Evolutionary conservation across 2,113 vertebrate genomes (phyloP).

Genomic region (Xerus inauris): DNA sequence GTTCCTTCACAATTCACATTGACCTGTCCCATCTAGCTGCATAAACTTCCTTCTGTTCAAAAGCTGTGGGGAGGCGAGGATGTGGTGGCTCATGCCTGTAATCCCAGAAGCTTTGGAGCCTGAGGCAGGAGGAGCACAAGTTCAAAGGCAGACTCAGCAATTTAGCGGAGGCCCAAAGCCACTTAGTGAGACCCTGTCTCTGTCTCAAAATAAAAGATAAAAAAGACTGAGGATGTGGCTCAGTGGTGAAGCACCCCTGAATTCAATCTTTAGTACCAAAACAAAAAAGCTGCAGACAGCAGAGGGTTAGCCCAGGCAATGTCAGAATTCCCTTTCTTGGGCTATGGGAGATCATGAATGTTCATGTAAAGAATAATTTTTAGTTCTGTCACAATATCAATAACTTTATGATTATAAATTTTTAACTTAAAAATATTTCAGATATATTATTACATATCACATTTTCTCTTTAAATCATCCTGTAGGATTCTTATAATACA

Average conservation of each 20-base stretch:
- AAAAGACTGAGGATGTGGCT: too few species aligned
- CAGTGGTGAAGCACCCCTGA: too few species aligned
- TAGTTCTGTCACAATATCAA: neutral
- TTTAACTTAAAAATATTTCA: neutral
- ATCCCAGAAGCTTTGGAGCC: too few species aligned
- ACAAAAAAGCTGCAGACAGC: too few species aligned
- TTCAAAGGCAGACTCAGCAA: too few species aligned
- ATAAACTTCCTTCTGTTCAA: neutral
- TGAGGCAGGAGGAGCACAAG: too few species aligned
- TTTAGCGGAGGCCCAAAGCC: too few species aligned
- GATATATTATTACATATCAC: neutral
- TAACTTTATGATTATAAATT: neutral
- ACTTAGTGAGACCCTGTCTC: too few species aligned
- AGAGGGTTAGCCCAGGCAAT: neutral
- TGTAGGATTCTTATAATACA: neutral
- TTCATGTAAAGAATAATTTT: slow-evolving; percentile 15
- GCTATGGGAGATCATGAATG: neutral
- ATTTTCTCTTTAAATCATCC: neutral
- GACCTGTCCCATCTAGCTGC: too few species aligned
- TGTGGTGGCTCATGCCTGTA: too few species aligned
- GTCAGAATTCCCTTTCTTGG: neutral
- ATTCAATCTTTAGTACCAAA: too few species aligned
- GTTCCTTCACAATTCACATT: neutral
- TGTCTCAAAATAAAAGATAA: too few species aligned
- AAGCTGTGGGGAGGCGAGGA: neutral